These are phyloP conservation scores for Erynnis tages DNA, from an alignment of 2,888 invertebrate species.

Conservation along the genomic window DNA sequence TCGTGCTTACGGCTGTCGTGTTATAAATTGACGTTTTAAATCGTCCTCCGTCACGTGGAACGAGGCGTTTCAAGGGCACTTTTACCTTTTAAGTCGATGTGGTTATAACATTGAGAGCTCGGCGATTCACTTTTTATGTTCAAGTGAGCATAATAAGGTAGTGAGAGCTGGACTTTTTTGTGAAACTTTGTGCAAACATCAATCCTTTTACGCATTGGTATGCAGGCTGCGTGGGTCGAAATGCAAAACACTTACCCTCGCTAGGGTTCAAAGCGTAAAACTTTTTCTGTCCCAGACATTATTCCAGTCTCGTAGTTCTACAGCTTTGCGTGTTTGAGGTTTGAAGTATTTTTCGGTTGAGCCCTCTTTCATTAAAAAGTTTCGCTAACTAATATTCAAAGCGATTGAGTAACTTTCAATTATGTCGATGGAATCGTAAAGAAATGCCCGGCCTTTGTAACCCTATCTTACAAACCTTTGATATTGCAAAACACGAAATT, in stretches of 20 bases:
- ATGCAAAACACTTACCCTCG: conserved; percentile 79
- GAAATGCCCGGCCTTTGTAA: conserved; percentile 33
- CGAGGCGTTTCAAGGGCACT: conserved; percentile 39
- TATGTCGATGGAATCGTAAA: conserved; percentile 44
- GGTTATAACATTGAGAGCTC: conserved; percentile 19
- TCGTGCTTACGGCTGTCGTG: conserved; percentile 23
- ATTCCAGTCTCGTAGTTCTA: conserved; percentile 77
- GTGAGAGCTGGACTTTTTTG: conserved; percentile 36
- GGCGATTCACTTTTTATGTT: conserved; percentile 14
- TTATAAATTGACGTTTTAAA: conserved; percentile 40
- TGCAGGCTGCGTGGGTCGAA: conserved; percentile 70
- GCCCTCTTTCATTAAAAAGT: conserved; percentile 73
- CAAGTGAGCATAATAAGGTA: conserved; percentile 28
- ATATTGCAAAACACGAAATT: conserved; percentile 16
- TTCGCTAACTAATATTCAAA: conserved; percentile 62
- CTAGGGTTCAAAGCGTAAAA: conserved; percentile 76
- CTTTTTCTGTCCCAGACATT: conserved; percentile 77
- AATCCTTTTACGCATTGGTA: conserved; percentile 76
- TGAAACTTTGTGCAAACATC: conserved; percentile 59
- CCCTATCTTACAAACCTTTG: conserved; percentile 29
- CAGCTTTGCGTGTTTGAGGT: conserved; percentile 76
- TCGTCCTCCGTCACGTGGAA: conserved; percentile 29
- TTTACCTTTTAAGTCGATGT: conserved; percentile 27
- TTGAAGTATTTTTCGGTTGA: conserved; percentile 72
- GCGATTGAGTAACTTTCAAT: conserved; percentile 64